These are phyloP conservation scores for Ditylenchus dipsaci DNA, from an alignment of 1,140 invertebrate genomes.

Conservation along the genomic window DNA sequence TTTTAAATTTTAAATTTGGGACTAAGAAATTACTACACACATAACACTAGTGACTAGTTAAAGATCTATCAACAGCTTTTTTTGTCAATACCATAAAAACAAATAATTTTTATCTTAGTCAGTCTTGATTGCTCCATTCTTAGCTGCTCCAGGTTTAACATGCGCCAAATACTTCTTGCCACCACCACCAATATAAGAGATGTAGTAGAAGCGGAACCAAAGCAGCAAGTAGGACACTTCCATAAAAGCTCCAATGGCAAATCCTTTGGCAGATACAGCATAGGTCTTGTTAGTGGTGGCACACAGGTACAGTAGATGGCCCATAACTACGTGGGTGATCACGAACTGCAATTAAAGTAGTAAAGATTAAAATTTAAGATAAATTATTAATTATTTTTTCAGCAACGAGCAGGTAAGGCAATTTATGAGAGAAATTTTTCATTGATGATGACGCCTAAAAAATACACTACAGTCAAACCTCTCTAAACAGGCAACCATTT, in stretches of 20 bases:
- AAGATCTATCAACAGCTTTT: no score
- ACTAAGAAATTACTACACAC: no score
- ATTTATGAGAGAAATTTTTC: no score
- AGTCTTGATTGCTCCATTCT: not conserved
- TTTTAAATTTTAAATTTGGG: no score
- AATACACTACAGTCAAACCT: no score
- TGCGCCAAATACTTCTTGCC: conserved; percentile 54
- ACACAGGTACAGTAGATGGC: conserved; percentile 36
- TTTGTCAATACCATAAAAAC: not conserved
- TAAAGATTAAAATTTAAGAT: not conserved
- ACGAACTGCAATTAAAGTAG: conserved; percentile 53
- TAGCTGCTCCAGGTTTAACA: conserved; percentile 21
- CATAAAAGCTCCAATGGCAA: conserved; percentile 51
- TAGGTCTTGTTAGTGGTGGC: conserved; percentile 21
- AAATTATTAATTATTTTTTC: no score
- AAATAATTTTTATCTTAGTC: not conserved
- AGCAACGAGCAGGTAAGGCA: no score
- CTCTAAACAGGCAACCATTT: no score
- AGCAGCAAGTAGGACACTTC: conserved; percentile 51
- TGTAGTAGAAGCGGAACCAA: conserved; percentile 57
- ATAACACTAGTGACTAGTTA: no score
- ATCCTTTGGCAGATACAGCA: conserved; percentile 48
- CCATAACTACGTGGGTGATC: conserved; percentile 50
- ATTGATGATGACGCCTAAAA: no score
- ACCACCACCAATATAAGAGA: conserved; percentile 44